Evolutionary conservation across 2,113 vertebrate species (phyloP).

Genomic region (Tragelaphus scriptus): DNA sequence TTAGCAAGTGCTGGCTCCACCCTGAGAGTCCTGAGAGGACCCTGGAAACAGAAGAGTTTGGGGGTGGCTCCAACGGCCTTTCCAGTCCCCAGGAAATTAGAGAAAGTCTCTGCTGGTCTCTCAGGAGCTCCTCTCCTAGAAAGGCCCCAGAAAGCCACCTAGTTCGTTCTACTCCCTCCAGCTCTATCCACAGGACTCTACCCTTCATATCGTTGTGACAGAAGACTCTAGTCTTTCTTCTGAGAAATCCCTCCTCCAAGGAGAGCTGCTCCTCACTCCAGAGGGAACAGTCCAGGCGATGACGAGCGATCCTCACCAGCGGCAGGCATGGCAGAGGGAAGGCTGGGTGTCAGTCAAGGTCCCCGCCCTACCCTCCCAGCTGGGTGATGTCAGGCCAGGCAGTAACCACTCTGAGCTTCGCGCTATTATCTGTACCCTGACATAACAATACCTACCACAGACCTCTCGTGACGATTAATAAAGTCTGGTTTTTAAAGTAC

Average conservation of each 20-base stretch:
- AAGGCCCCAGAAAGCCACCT: not conserved
- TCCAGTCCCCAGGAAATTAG: not conserved
- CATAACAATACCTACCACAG: not conserved
- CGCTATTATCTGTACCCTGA: not conserved
- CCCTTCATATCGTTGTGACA: not conserved
- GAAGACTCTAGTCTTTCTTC: not conserved
- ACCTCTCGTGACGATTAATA: not conserved
- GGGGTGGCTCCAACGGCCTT: not conserved
- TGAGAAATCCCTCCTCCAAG: not conserved
- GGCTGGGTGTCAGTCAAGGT: not conserved
- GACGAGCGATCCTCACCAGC: not conserved
- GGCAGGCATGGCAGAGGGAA: fast-evolving
- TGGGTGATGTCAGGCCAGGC: not conserved
- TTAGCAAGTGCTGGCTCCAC: not conserved
- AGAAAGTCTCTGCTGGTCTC: not conserved
- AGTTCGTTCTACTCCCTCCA: not conserved
- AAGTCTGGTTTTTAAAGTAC: not conserved
- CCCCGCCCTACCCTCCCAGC: not conserved
- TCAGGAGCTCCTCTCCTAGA: not conserved
- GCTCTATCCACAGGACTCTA: not conserved
- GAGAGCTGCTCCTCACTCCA: not conserved
- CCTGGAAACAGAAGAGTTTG: not conserved
- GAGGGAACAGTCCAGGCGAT: not conserved
- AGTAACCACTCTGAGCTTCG: not conserved
- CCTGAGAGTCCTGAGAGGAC: not conserved